phyloP scores from a whole-genome alignment of 37 sponge, comb jelly and placozoan species.

The Bolinopsis microptera region DNA sequence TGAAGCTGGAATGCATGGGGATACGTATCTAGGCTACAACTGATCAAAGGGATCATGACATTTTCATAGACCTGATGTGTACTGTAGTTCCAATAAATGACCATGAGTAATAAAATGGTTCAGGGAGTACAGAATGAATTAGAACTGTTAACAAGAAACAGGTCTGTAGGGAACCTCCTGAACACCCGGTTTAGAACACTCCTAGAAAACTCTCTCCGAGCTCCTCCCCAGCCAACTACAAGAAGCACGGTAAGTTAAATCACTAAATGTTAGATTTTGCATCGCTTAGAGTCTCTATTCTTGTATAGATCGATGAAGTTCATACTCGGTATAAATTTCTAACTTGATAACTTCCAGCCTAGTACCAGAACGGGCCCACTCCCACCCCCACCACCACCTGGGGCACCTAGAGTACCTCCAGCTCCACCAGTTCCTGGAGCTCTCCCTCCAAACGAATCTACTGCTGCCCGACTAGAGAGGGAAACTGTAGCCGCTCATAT shows the following conservation, averaged over 20 bases:
- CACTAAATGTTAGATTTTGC: too few species aligned
- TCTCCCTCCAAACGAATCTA: background rate
- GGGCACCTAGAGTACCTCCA: background rate
- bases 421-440: background rate
- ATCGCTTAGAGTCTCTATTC: too few species aligned
- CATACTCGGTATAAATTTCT: too few species aligned
- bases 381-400: background rate
- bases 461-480: background rate
- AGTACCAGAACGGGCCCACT: background rate
- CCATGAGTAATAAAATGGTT: too few species aligned
- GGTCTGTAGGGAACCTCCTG: conserved; percentile 32
- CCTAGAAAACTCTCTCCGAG: conserved; percentile 14
- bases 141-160: background rate
- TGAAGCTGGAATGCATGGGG: too few species aligned
- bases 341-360: too few species aligned
- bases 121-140: conserved; percentile 24
- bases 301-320: too few species aligned
- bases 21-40: too few species aligned
- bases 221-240: background rate
- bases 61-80: too few species aligned
- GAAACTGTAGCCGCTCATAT: background rate
- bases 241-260: background rate
- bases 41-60: too few species aligned
- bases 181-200: conserved; percentile 18
- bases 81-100: too few species aligned